Evolutionary conservation across 2,797 vertebrate genomes (phyloP), one percentile per base, ranked within the genome.

Genomic region (Urocyon cinereoargenteus): DNA sequence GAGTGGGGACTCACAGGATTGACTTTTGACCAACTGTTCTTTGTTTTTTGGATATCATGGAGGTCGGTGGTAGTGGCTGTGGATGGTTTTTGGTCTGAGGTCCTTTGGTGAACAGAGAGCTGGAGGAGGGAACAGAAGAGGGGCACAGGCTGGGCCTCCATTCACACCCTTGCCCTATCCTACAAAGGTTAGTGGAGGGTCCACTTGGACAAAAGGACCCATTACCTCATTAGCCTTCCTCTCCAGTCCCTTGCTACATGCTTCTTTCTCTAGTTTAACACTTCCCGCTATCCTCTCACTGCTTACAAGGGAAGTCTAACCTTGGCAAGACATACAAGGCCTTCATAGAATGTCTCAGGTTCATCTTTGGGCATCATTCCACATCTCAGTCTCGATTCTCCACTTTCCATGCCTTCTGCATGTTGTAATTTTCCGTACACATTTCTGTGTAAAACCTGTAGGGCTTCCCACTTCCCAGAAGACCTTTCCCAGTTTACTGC

Each of bases 231-330:
- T 87, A 84, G 51, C 4, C 18, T 40, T 86, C 45, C 59, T 91
- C 6, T 72, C 24, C 81, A 24, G 34, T 83, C 91, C 78, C 10
- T 78, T 49, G 31, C 49, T 18, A 4, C 12, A 31, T 9, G 34
- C 5, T 51, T 24, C 15, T 73, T 79, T 96, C 81, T 86, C 55
- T 87, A 40, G 24, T 19, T 79, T 70, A 91, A 61, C 0, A 19
- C 40, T 91, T 96, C 90, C 51, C 87, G 13, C 40, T 73, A 59
- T 55, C 55, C 66, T 95, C 55, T 36, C n/a, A 19, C 26, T 91
- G 28, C 72, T 34, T 45, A 66, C 1, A 70, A 16, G 77, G 82
- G 90, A 83, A 87, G 16, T 55, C 14, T 31, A 57, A n/a, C 2
- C 6, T 77, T 79, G 36, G 31, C 31, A 62, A 81, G 81, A 64